These are phyloP conservation scores for Triops cancriformis DNA, from an alignment of 1,140 invertebrate genomes.

Conservation along the genomic window DNA sequence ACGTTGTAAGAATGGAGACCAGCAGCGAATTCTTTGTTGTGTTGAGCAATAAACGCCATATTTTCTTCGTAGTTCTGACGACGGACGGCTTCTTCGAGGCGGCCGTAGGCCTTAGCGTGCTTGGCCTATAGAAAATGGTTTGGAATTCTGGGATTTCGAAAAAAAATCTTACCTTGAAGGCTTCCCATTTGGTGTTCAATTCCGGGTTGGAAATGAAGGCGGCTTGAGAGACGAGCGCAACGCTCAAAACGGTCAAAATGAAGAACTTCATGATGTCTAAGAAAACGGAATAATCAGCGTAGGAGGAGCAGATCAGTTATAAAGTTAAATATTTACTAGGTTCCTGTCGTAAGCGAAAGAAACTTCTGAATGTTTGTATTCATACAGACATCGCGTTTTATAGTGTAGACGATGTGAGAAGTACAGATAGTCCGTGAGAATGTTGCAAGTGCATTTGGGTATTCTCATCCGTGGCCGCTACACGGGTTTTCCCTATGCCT, in stretches of 20 bases:
- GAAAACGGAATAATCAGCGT: neutral
- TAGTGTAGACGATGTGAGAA: too few relatives aligned
- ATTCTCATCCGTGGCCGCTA: too few relatives aligned
- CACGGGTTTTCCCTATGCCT: too few relatives aligned
- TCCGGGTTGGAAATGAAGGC: slow-evolving; percentile 8
- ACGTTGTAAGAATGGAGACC: slow-evolving; percentile 52
- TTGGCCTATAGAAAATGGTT: slow-evolving; percentile 36
- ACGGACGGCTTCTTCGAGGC: slow-evolving; percentile 39
- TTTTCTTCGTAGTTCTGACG: slow-evolving; percentile 51
- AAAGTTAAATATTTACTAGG: neutral
- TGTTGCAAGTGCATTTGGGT: too few relatives aligned
- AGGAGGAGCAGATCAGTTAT: neutral
- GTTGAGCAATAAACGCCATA: slow-evolving; percentile 46
- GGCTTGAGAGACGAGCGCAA: neutral
- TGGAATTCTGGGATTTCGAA: neutral
- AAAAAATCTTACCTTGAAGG: neutral
- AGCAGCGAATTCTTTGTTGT: slow-evolving; percentile 50
- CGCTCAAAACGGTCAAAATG: neutral
- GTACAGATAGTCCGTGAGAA: too few relatives aligned
- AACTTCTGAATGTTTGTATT: too few relatives aligned
- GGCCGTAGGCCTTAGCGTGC: slow-evolving; percentile 46
- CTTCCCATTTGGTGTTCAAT: slow-evolving; percentile 13
- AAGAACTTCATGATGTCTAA: slow-evolving; percentile 4
- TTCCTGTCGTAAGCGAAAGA: neutral
- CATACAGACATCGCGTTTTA: too few relatives aligned